phyloP scores from a whole-genome alignment of 2,113 vertebrate genomes.

The Carassius carassius region DNA sequence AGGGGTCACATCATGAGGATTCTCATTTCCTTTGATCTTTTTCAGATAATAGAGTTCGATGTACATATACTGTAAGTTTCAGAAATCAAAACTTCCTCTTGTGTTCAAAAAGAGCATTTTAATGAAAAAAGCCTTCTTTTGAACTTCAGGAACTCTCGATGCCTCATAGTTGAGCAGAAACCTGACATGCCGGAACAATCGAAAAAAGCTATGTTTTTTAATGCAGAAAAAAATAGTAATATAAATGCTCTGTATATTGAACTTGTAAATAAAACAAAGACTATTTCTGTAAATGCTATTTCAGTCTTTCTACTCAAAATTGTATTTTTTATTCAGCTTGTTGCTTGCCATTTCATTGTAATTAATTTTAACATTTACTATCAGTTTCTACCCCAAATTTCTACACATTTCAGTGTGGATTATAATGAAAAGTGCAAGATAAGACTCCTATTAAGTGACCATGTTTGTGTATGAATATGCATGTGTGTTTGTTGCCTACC shows the following conservation, averaged over 20 bases:
- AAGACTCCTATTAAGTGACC: neutral
- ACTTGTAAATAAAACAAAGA: no score
- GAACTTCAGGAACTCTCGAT: neutral
- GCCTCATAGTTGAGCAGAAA: neutral
- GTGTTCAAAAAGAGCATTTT: neutral
- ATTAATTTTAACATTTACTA: no score
- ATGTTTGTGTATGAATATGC: neutral
- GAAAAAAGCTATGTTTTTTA: neutral
- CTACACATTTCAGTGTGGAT: neutral
- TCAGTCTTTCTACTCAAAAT: no score
- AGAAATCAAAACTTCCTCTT: neutral
- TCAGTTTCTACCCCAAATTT: neutral
- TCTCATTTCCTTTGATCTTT: neutral
- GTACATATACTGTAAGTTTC: neutral
- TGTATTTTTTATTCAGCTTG: no score
- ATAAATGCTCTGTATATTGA: no score
- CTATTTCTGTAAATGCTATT: no score
- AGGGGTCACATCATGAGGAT: conserved; percentile 20
- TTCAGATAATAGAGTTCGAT: conserved; percentile 13
- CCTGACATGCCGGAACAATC: neutral
- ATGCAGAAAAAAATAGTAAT: no score
- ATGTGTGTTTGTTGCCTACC: neutral
- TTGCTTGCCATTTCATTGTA: no score
- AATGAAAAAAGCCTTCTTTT: conserved; percentile 13
- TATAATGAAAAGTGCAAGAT: neutral